phyloP scores from a whole-genome alignment of 2,888 invertebrate genomes.

The Urechis unicinctus region DNA sequence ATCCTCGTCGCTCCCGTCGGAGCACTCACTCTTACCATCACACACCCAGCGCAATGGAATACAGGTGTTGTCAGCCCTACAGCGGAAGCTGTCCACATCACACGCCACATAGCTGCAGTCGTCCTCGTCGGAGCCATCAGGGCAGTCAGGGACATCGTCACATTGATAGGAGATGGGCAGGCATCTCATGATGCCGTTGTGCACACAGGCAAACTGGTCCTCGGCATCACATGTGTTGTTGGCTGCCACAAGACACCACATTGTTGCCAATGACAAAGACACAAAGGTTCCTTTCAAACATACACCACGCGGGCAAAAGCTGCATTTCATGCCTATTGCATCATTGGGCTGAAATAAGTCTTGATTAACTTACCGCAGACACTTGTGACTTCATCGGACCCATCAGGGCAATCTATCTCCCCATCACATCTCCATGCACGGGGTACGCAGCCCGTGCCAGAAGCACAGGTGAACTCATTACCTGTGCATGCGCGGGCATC shows the following conservation, averaged over 20 bases:
- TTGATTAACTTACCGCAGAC: no score
- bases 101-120: background rate
- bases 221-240: no score
- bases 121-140: background rate
- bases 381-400: background rate
- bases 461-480: background rate
- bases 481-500: background rate
- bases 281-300: no score
- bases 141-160: background rate
- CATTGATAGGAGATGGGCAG: background rate
- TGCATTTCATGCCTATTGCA: no score
- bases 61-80: conserved; percentile 18
- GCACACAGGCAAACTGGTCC: no score
- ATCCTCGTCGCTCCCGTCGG: conserved; percentile 33
- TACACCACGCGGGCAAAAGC: no score
- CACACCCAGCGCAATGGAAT: conserved; percentile 23
- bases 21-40: conserved; percentile 30
- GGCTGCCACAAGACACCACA: no score
- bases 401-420: background rate
- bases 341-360: no score
- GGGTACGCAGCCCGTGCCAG: background rate
- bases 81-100: background rate
- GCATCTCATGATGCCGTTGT: background rate
- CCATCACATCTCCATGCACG: background rate
- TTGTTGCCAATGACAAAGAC: no score